Conservation (phyloP, 2,113 vertebrate species). For the Abramis brama region DNA sequence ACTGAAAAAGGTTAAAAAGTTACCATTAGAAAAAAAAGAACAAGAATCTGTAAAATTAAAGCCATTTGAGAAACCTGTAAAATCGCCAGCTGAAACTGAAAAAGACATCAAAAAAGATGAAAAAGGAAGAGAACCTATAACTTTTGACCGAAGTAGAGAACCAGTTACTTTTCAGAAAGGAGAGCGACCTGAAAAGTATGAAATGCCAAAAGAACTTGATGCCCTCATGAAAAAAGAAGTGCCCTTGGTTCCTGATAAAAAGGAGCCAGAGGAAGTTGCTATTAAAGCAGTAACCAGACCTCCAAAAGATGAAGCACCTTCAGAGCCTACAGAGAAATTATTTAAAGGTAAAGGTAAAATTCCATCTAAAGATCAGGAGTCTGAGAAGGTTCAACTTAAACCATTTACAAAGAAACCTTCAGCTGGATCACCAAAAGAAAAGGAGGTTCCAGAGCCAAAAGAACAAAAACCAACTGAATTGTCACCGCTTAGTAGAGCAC, state of each 20-base stretch:
- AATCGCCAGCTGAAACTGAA: conserved; percentile 61
- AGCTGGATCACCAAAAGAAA: conserved; percentile 78
- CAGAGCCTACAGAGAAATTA: conserved; percentile 59
- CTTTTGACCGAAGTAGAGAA: conserved; percentile 69
- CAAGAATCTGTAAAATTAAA: conserved; percentile 74
- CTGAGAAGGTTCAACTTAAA: conserved; percentile 70
- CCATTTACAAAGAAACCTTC: conserved; percentile 72
- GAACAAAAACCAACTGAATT: conserved; percentile 58
- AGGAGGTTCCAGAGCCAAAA: conserved; percentile 64
- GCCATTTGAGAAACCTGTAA: conserved; percentile 72
- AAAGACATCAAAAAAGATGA: conserved; percentile 79
- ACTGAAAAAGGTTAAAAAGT: conserved; percentile 72
- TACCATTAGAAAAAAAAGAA: conserved; percentile 69
- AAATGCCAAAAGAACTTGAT: conserved; percentile 31
- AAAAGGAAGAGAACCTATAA: conserved; percentile 63
- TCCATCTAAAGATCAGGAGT: conserved; percentile 66
- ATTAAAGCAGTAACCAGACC: conserved; percentile 14
- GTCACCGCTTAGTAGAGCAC: conserved; percentile 39
- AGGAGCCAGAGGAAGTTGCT: conserved; percentile 17
- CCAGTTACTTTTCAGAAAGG: conserved; percentile 60
- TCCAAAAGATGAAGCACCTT: conserved; percentile 24
- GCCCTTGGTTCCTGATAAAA: conserved; percentile 3
- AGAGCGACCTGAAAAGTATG: conserved; percentile 55
- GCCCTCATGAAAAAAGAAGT: conserved; percentile 1
- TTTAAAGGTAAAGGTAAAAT: conserved; percentile 68